These are phyloP conservation scores for Mormoops blainvillei DNA, from an alignment of 2,113 vertebrate genomes.

Conservation along the genomic window DNA sequence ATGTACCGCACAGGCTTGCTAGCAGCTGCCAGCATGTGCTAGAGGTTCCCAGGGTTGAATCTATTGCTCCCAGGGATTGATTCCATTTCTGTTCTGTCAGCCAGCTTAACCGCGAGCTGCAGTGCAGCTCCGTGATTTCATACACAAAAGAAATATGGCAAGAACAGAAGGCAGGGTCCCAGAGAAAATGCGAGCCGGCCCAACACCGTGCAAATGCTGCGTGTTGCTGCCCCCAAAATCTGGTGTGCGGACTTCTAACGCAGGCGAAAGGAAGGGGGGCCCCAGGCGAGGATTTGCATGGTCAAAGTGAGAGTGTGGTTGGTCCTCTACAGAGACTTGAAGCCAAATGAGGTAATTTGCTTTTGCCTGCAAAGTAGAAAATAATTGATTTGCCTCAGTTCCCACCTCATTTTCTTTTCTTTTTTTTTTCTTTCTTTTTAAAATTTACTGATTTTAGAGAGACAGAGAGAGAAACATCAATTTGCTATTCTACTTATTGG, in stretches of 20 bases:
- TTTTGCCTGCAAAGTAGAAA: neutral
- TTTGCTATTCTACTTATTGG: too few species aligned
- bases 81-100: slow-evolving; percentile 62
- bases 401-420: neutral
- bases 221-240: neutral
- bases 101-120: neutral
- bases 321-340: neutral
- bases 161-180: slow-evolving; percentile 30
- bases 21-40: neutral
- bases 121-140: neutral
- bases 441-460: too few species aligned
- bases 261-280: neutral
- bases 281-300: neutral
- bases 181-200: neutral
- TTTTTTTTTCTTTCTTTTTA: too few species aligned
- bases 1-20: neutral
- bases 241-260: neutral
- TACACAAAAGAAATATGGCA: slow-evolving; percentile 6
- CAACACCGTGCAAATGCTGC: neutral
- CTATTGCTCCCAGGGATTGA: slow-evolving; percentile 60
- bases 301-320: neutral
- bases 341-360: neutral
- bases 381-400: neutral
- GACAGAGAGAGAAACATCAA: too few species aligned
- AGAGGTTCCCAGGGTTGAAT: slow-evolving; percentile 61